Base-by-base conservation (phyloP, 2,797 vertebrate genomes). In the Prionace glauca region DNA sequence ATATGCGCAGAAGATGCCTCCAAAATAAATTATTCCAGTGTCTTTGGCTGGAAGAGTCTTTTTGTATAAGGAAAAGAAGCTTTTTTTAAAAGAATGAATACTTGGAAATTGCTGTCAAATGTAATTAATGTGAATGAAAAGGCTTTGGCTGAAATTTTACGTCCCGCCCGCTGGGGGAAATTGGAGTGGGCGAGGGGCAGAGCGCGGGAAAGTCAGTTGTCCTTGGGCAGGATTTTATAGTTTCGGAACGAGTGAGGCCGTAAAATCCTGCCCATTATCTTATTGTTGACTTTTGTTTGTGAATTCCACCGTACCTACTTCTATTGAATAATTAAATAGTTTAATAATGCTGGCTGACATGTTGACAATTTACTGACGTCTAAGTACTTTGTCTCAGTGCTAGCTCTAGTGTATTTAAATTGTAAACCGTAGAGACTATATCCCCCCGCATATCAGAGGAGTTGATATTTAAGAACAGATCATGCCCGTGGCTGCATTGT, bases 401-500 rank as follows among this genome's bases (percentile, higher is more conserved):
- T 29, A 74, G 20, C 71, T 95, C 71, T 11, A 77, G 45, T 77
- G 69, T 16, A 74, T 95, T 77, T 95, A 95, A 74, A 95, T 77
- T 77, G 45, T 32, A 29, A 56, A 32, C 8, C 14, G 29, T 16
- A 32, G 45, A 95, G 20, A 69, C 18, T 36, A 14, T 94, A 41
- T 12, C 0, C 69, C 7, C 67, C 45, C 71, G 32, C 41, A 32
- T 45, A 56, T 72, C 71, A 74, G 29, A 95, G 29, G 41, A 60
- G 69, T 29, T 24, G 74, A 16, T 71, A 32, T 26, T 74, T 94
- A 24, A 74, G 41, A 74, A 16, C 41, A 94, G 45, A 45, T 77
- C 29, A 77, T 32, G n/a, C 12, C 62, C 11, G 36, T n/a, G 4
- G 4, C 36, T 92, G 36, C 12, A 62, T 41, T 62, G 12, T 92